These are phyloP conservation scores for Agrypnia vestita DNA, from an alignment of 1,140 invertebrate genomes.

Conservation along the genomic window DNA sequence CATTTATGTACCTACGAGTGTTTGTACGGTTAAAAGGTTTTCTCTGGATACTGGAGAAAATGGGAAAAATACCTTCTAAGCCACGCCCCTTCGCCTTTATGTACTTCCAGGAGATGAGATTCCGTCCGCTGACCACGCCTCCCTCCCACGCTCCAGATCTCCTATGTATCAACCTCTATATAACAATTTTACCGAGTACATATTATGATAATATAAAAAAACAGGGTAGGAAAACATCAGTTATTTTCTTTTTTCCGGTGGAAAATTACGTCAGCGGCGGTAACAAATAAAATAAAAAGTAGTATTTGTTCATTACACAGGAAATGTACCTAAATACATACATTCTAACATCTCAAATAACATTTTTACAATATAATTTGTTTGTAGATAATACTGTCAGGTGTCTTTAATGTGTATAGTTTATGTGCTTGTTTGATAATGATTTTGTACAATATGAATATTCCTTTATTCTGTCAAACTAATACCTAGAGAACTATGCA, in stretches of 20 bases:
- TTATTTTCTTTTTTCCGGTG: conserved; percentile 23
- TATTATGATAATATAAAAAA: conserved; percentile 18
- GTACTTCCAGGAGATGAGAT: conserved; percentile 36
- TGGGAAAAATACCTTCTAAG: conserved; percentile 50
- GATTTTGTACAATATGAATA: too few species aligned
- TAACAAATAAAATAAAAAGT: too few species aligned
- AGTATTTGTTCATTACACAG: too few species aligned
- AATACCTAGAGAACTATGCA: too few species aligned
- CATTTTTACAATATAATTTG: too few species aligned
- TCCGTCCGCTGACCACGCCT: conserved; percentile 53
- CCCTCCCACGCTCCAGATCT: conserved; percentile 25
- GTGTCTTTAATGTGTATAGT: too few species aligned
- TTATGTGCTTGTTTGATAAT: too few species aligned
- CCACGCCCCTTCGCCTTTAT: conserved; percentile 46
- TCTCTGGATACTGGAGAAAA: conserved; percentile 43
- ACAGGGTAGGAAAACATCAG: conserved; percentile 22
- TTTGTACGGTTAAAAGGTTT: conserved; percentile 44
- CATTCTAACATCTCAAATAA: too few species aligned
- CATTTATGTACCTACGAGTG: conserved; percentile 14
- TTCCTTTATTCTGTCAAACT: too few species aligned
- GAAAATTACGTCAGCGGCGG: neutral
- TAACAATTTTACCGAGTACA: conserved; percentile 19
- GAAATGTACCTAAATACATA: too few species aligned
- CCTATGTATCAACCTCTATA: neutral
- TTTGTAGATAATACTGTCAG: too few species aligned